These are phyloP conservation scores for Lasioglossum malachurum DNA, from an alignment of 2,888 invertebrate species.

Conservation along the genomic window DNA sequence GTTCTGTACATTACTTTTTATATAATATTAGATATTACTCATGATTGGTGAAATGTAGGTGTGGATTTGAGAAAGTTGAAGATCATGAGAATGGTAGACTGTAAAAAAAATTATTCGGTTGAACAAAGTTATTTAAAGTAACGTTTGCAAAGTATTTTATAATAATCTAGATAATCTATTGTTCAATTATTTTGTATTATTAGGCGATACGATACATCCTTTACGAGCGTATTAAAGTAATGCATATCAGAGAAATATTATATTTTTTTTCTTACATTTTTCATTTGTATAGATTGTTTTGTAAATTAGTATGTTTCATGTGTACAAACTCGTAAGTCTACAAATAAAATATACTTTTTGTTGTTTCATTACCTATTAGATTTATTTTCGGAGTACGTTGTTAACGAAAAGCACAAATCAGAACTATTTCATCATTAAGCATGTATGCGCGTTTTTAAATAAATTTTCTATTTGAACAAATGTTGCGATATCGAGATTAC, in stretches of 20 bases:
- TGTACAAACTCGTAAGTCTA: not conserved
- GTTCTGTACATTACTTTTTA: slow-evolving; percentile 10
- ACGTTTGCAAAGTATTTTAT: slow-evolving; percentile 25
- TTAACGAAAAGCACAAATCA: not conserved
- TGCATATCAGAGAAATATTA: slow-evolving; percentile 18
- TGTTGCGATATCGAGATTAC: not conserved
- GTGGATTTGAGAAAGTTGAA: not conserved
- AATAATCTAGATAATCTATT: slow-evolving; percentile 10
- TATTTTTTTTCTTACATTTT: not conserved
- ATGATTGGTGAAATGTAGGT: not conserved
- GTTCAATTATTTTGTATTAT: slow-evolving; percentile 13
- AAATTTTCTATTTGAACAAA: slow-evolving; percentile 1
- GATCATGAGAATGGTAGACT: not conserved
- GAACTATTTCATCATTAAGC: not conserved
- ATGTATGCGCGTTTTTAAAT: not conserved
- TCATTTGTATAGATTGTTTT: not conserved
- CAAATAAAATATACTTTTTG: not conserved
- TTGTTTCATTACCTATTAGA: slow-evolving; percentile 6
- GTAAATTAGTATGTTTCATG: slow-evolving; percentile 7
- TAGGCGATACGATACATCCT: not conserved
- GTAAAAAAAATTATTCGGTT: slow-evolving; percentile 23
- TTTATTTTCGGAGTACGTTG: not conserved
- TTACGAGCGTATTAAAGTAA: not conserved
- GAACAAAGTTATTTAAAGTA: not conserved
- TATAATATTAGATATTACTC: not conserved